Percentiles rank a stretch among this genome's conserved stretches.
Conservation (phyloP, 2,113 vertebrate genomes). For the Pterocles orientalis region DNA sequence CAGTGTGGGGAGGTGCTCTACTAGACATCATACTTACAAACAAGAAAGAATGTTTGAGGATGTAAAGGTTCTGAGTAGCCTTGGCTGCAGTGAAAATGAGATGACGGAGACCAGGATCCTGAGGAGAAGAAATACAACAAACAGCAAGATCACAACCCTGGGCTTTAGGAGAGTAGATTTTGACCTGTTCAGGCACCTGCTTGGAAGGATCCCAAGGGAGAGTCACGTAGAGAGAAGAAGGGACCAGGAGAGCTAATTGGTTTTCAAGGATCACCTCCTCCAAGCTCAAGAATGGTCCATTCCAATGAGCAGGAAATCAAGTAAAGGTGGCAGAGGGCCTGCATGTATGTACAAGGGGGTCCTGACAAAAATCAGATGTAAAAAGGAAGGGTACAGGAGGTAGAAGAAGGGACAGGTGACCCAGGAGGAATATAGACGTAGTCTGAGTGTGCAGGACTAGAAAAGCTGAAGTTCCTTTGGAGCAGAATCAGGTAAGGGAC, state of each 20-base stretch:
- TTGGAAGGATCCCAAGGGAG: too few relatives aligned
- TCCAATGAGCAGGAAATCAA: too few relatives aligned
- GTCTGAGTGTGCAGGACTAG: neutral
- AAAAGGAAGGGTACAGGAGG: too few relatives aligned
- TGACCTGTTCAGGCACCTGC: neutral
- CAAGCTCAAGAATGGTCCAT: too few relatives aligned
- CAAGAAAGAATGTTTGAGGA: neutral
- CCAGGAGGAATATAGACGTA: neutral
- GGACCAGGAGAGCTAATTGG: too few relatives aligned
- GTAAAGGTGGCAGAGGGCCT: too few relatives aligned
- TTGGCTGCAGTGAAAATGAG: neutral
- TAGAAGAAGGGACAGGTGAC: too few relatives aligned
- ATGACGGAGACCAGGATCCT: neutral
- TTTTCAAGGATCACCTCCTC: too few relatives aligned
- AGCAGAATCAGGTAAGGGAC: neutral
- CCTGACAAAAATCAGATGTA: too few relatives aligned
- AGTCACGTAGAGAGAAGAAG: too few relatives aligned
- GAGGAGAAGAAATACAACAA: neutral
- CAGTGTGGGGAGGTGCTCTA: neutral
- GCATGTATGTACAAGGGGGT: too few relatives aligned
- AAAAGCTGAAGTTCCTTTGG: neutral
- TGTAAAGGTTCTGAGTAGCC: neutral
- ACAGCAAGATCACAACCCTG: neutral
- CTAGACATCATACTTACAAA: neutral
- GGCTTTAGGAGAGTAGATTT: neutral